Evolutionary conservation across 2,888 invertebrate species (phyloP), one percentile per base, ranked within the genome.

Genomic region (Drosophila yooni): DNA sequence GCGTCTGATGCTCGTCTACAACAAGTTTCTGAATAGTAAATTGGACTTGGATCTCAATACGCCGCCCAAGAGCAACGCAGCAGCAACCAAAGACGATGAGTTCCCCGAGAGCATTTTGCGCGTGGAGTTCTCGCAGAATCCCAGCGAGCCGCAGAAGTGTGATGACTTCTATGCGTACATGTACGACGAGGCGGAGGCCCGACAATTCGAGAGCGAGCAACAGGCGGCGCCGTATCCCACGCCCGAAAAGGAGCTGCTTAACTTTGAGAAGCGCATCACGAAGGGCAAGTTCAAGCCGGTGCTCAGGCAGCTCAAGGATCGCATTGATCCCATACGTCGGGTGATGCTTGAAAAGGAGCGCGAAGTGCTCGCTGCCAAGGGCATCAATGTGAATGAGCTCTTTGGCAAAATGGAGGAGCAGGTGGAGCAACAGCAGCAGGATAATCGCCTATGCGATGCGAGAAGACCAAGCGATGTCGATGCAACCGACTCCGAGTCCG

Each of bases 121-220:
- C 3, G 90, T 92, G 1, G 93, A 92, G 85, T 90, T 88, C 64
- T 89, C 90, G 4, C 86, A 91, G 70, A 87, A 90, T 70, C 72
- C 82, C 4, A 76, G 82, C 59, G 91, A 91, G 52, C 74, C 82
- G 3, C 89, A 90, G 29, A 88, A 89, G 33, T 81, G 82, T 25
- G 93, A 93, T 71, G 93, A 93, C 75, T 93, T 93, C 68, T 93
- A 91, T 83, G 93, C 93, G 0, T 93, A 93, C 56, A 92, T 92
- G 90, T 92, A 90, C 51, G 92, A 92, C 46, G 92, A 92, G 65
- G 69, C 82, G 31, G 90, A 91, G 38, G 84, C 81, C 5, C 77
- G 61, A 11, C 81, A 79, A 10, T 82, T 81, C 25, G 76, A 82
- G 27, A 76, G 74, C 29, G 77, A 80, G 40, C 78, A 89, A 15